Base-by-base conservation (phyloP, 2,888 invertebrate species). In the Rhogogaster chlorosoma region DNA sequence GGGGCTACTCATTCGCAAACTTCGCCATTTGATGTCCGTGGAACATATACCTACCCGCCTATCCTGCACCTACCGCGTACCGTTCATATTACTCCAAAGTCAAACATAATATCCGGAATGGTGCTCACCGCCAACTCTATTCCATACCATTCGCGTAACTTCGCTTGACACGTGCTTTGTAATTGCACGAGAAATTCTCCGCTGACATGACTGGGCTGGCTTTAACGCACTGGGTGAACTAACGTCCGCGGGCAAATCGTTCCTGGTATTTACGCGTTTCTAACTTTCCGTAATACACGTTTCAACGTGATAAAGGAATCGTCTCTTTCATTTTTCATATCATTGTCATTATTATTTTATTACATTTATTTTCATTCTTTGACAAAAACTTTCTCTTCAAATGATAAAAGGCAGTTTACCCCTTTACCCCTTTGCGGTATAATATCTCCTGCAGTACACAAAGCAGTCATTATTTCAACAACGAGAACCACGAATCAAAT, bases 31-130 rank as follows among this genome's bases (percentile, higher is more conserved):
- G 36, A 38, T 49, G 57, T 61, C 80, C 38, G 38, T 26, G 80
- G 22, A 32, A 29, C 77, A 53, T 32, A 29, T n/a, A 22, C n/a
- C 71, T 71, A 12, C 49, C 12, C 49, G 22, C n/a, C 9, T 75
- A 45, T n/a, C n/a, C n/a, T n/a, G n/a, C n/a, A n/a, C n/a, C n/a
- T n/a, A n/a, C n/a, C 45, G n/a, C 12, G 29, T 32, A 32, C 22
- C 32, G 53, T 38, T 42, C 64, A 67, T 92, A 92, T 92, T 92
- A 91, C 91, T 87, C 89, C 89, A 89, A 93, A 92, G 91, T 92
- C 92, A 92, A 92, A 92, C 92, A 92, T 92, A 92, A 93, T 92
- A 92, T 92, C 92, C 90, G 88, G 90, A 90, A 91, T 92, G 92
- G 90, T 91, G 67, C 49, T 83, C 83, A 70, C 26, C 42, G 67